Percentiles rank a stretch among this genome's conserved stretches.
Conservation (phyloP, 2,888 invertebrate genomes). For the Crossocerus cetratus region DNA sequence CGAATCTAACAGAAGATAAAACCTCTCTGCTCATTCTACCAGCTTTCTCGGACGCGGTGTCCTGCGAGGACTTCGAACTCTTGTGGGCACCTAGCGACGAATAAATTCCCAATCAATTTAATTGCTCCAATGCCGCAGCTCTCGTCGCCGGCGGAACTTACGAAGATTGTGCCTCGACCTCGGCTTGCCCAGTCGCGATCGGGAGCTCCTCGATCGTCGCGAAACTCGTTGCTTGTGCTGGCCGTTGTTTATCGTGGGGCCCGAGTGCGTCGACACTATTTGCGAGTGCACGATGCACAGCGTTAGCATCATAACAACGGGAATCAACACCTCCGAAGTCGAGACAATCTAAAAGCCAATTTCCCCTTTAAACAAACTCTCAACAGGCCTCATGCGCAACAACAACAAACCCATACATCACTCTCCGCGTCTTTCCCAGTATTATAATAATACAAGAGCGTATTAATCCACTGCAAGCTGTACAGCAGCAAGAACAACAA, state of each 20-base stretch:
- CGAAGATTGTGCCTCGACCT: constrained; percentile 65
- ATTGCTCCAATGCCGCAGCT: background rate
- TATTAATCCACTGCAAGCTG: constrained; percentile 84
- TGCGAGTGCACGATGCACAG: constrained; percentile 89
- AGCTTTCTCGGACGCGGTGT: constrained; percentile 60
- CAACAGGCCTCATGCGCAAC: background rate
- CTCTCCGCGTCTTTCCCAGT: constrained; percentile 73
- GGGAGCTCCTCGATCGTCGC: constrained; percentile 65
- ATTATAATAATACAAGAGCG: constrained; percentile 78
- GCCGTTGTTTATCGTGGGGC: constrained; percentile 58
- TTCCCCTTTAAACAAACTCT: background rate
- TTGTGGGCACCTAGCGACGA: constrained; percentile 58
- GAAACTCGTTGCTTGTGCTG: constrained; percentile 61
- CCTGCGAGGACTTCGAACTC: constrained; percentile 65
- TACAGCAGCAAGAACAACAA: constrained; percentile 88
- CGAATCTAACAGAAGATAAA: constrained; percentile 71
- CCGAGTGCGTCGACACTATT: constrained; percentile 85
- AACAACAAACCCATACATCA: constrained; percentile 77
- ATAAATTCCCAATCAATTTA: constrained; percentile 1
- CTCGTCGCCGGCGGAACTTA: constrained; percentile 35
- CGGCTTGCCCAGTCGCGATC: constrained; percentile 69
- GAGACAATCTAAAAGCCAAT: constrained; percentile 78
- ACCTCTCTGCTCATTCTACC: constrained; percentile 58
- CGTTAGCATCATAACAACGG: constrained; percentile 85
- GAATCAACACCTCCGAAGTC: constrained; percentile 85